Evolutionary conservation across 2,888 invertebrate species (phyloP).

Genomic region (Sipha maydis): DNA sequence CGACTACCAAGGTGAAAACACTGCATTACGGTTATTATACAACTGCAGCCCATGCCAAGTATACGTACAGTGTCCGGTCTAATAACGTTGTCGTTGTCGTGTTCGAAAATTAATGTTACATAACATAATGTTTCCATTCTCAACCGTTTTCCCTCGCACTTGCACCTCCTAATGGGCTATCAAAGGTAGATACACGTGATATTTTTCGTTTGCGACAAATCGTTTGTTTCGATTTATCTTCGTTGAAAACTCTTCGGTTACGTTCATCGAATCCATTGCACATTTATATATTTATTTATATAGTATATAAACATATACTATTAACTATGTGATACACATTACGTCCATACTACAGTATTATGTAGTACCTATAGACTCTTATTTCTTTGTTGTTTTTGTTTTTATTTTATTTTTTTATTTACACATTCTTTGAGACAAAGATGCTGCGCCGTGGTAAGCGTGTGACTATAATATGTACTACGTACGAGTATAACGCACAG

Average conservation of each 20-base stretch:
- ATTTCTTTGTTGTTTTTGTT: background rate
- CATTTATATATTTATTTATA: background rate
- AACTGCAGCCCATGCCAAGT: background rate
- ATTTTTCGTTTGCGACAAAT: no score
- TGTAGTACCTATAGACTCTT: no score
- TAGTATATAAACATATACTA: background rate
- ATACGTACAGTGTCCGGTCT: background rate
- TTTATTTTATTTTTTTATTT: background rate
- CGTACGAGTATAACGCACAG: background rate
- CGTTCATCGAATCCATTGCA: background rate
- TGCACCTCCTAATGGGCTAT: no score
- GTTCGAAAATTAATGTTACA: background rate
- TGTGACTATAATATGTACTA: background rate
- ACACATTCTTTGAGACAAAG: background rate
- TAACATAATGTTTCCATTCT: background rate
- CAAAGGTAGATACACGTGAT: no score
- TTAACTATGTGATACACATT: background rate
- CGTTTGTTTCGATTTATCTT: no score
- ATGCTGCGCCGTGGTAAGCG: background rate
- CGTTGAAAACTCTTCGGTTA: no score
- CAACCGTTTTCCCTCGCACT: background rate
- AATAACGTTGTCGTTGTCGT: background rate
- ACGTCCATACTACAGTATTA: background rate
- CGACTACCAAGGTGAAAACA: conserved; percentile 42
- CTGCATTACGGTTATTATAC: background rate